These are phyloP conservation scores for Urocitellus parryii DNA, from an alignment of 2,113 vertebrate genomes.

Conservation along the genomic window DNA sequence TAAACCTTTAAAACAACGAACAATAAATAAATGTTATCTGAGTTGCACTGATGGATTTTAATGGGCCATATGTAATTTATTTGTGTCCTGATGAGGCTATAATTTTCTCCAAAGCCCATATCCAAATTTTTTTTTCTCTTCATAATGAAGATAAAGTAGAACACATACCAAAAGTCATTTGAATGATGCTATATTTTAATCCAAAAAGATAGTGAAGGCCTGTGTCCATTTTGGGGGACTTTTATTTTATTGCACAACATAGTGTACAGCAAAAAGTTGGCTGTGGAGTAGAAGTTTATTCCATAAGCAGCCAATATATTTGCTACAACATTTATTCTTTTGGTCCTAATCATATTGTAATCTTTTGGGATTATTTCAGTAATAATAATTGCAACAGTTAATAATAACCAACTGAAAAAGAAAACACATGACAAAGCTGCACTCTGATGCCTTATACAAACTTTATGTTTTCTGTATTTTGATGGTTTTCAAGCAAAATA, in stretches of 20 bases:
- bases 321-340: constrained; percentile 75
- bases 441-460: constrained; percentile 70
- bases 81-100: constrained; percentile 82
- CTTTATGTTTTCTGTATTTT: constrained; percentile 76
- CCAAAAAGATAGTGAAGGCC: constrained; percentile 84
- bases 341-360: constrained; percentile 78
- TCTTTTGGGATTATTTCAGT: constrained; percentile 77
- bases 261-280: constrained; percentile 81
- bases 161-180: constrained; percentile 86
- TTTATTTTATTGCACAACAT: constrained; percentile 82
- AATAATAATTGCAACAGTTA: constrained; percentile 78
- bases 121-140: constrained; percentile 82
- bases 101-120: constrained; percentile 83
- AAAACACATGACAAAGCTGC: constrained; percentile 45
- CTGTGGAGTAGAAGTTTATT: constrained; percentile 74
- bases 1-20: constrained; percentile 66
- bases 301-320: constrained; percentile 80
- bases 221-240: constrained; percentile 83
- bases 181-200: constrained; percentile 85
- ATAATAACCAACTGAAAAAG: constrained; percentile 56
- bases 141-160: constrained; percentile 89
- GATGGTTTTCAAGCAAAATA: constrained; percentile 67
- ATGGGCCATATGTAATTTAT: constrained; percentile 88
- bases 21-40: constrained; percentile 82
- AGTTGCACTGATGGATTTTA: constrained; percentile 85